Base-by-base conservation (phyloP, 2,113 vertebrate species). In the Myiopsitta monachus region DNA sequence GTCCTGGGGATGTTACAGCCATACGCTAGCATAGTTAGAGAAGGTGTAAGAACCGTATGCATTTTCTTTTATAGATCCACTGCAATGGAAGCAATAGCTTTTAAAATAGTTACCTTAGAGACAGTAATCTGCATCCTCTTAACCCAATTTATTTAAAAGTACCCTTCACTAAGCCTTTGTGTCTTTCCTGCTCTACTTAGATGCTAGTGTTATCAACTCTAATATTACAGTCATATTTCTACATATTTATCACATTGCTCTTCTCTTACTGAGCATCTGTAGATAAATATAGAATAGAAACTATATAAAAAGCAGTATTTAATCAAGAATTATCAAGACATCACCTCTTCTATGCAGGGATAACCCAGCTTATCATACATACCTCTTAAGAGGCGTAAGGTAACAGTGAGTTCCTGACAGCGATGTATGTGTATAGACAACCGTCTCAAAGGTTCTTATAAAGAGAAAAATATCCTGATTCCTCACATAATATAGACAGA, bases 111-210 rank as follows among this genome's bases (percentile, higher is more conserved):
- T 91, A 91, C 66, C 79, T 89, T 38, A 39, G 18, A 93, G 55
- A 92, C 41, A 66, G 57, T 49, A 83, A 93, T 94, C 87, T 94
- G 87, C 94, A 94, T 76, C 87, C 75, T 94, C 87, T 96, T 91
- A 96, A 94, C 93, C 82, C 82, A 73, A 88, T 96, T 96, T 95
- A 88, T 92, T 94, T 92, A 69, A 54, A 91, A 94, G 74, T 54
- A 94, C 38, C 84, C 54, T 87, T 92, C 91, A 77, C 55, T 77
- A 87, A 96, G 83, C 36, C 55, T 95, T 95, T 92, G 47, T 87
- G 77, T 62, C 70, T 94, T 63, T 82, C 83, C 78, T 89, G 80
- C 62, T 95, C 77, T 94, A 72, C 66, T 94, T 83, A 82, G 11
- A 77, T 9, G 28, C 72, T 8, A 73, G 69, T 8, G 18, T 70